Evolutionary conservation across 2,888 invertebrate genomes (phyloP), one percentile per base, ranked within the genome.

Genomic region (Beris chalybata): DNA sequence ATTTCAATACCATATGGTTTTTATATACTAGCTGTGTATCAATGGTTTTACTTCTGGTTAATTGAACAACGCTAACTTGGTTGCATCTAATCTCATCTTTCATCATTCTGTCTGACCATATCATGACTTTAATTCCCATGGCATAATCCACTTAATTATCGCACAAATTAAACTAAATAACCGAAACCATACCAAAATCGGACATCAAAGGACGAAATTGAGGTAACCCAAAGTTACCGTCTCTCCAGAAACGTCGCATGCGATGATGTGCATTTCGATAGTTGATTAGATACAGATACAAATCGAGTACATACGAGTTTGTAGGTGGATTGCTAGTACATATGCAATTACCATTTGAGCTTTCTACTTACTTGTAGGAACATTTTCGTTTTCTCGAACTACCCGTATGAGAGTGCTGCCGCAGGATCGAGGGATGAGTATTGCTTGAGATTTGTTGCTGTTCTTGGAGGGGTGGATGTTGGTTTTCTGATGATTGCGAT

Each of bases 351-450:
- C 15, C 12, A 48, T 4, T 54, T 2, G 7, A 43, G 38, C 4
- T 15, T 9, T 43, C 11, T 44, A 83, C 84, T 82, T 77, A 85
- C 85, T 82, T 80, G 71, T 78, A 80, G 48, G 82, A 82, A 47
- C 81, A 76, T 76, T 84, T 85, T 67, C 84, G 76, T 73, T 83
- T 85, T 70, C 82, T 80, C 2, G 78, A 66, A n/a, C 57, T 67
- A 7, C 65, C 61, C 13, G 61, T 13, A 13, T 67, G 67, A 30
- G 63, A 58, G 15, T 64, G 64, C 3, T 66, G 68, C 22, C 55
- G 43, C 15, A 64, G 68, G 29, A 55, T 29, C 43, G 58, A 48
- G 7, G 45, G 30, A 38, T 66, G 54, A 22, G 44, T 9, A 22
- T 59, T 59, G 30, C 29, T 29, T 56, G 31, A 30, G 43, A 29